Evolutionary conservation across 2,797 vertebrate species (phyloP).

Genomic region (Poecilia velifera): DNA sequence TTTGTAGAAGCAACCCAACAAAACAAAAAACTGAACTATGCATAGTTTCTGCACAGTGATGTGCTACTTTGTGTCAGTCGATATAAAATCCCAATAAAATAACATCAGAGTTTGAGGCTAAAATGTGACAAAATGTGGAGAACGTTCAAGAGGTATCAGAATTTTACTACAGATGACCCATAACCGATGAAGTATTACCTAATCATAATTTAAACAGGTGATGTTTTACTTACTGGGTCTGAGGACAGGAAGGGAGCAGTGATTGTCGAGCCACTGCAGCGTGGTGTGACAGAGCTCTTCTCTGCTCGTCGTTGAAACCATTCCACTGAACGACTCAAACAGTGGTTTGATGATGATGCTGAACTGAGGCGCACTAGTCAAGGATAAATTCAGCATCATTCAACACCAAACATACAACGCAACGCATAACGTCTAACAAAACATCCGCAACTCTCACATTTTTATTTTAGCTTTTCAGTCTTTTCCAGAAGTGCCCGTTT

Average conservation of each 20-base stretch:
- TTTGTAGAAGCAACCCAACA: background rate
- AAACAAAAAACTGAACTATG: background rate
- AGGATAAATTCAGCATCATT: constrained; percentile 65
- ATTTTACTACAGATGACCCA: background rate
- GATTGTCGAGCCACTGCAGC: constrained; percentile 90
- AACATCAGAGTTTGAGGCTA: background rate
- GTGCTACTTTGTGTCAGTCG: background rate
- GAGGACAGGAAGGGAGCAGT: constrained; percentile 90
- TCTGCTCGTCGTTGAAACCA: constrained; percentile 88
- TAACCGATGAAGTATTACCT: background rate
- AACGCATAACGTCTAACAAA: background rate
- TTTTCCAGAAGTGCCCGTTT: background rate
- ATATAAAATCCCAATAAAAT: background rate
- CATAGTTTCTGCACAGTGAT: background rate
- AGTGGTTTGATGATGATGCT: constrained; percentile 95
- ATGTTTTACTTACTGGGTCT: constrained; percentile 89
- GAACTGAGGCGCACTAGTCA: constrained; percentile 85
- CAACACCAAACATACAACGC: background rate
- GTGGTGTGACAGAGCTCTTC: constrained; percentile 89
- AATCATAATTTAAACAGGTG: background rate
- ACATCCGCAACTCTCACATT: background rate
- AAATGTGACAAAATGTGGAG: background rate
- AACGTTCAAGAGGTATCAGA: background rate
- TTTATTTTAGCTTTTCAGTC: background rate
- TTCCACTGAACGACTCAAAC: constrained; percentile 93